Evolutionary conservation across 2,797 vertebrate genomes (phyloP).

Genomic region (Sebastes baramenuke): DNA sequence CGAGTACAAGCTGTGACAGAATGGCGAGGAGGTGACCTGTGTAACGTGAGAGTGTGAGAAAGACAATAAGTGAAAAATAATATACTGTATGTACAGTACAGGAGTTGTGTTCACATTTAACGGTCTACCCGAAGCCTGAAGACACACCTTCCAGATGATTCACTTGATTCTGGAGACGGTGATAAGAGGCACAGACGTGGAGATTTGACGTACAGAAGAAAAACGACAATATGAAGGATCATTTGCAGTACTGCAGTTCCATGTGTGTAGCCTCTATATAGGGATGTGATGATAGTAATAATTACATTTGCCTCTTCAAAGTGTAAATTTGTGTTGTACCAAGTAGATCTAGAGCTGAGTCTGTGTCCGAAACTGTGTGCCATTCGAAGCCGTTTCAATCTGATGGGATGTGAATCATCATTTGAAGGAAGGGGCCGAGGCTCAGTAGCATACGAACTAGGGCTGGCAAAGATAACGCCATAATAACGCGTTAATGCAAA

Average conservation of each 20-base stretch:
- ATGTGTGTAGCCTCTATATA: background rate
- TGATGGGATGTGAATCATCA: constrained; percentile 58
- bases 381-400: constrained; percentile 10
- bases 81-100: background rate
- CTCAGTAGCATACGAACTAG: background rate
- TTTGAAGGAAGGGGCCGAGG: constrained; percentile 68
- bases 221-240: background rate
- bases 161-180: background rate
- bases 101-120: background rate
- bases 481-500: too few relatives aligned
- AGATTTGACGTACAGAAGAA: background rate
- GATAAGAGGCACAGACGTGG: background rate
- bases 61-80: background rate
- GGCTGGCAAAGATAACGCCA: too few relatives aligned
- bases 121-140: background rate
- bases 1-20: background rate
- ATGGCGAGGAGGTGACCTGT: constrained; percentile 1
- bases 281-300: background rate
- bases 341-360: background rate
- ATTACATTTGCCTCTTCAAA: constrained; percentile 13
- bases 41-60: background rate
- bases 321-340: constrained; percentile 7
- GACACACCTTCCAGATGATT: background rate
- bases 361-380: background rate
- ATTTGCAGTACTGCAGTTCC: background rate